Evolutionary conservation across 2,113 vertebrate genomes (phyloP), one percentile per base, ranked within the genome.

Genomic region (Rhombomys opimus): DNA sequence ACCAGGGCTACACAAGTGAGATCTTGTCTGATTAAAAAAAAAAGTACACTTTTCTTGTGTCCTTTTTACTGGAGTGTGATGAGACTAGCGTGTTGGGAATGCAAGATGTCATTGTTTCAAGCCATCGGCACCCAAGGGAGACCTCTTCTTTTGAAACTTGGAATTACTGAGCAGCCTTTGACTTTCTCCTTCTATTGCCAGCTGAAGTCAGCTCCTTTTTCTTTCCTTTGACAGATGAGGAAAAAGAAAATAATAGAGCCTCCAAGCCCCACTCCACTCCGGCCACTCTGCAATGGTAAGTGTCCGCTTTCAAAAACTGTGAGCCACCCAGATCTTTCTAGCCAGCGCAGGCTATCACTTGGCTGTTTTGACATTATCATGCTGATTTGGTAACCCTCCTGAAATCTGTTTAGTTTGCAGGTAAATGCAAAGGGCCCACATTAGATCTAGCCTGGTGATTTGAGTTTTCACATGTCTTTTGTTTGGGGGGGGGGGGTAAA

Each of bases 251-350:
- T 72, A 98, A 97, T 97, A 99, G 99, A 99, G 99, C 99, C 85
- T 99, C 99, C 0, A 99, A 99, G 98, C 99, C 99, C 5, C 99
- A 99, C 98, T 99, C 99, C 12, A 99, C 99, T 90, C 99, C 99
- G 76, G 99, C 99, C 46, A 99, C 99, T 86, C 98, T 99, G 95
- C 99, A 99, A 98, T 99, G 99, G 99, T 99, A 98, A 99, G 99
- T 98, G 72, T 88, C 52, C 27, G 17, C 95, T 93, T 25, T 1
- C 0, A 87, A 96, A 61, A 78, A 75, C 12, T 46, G 41, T 2
- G 57, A 4, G 7, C 18, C 1, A 2, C 52, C 23, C 68, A 0
- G 1, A 7, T n/a, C 72, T 65, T 46, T 50, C 65, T 27, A 6
- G n/a, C 5, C 0, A 8, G 38, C 17, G 30, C 5, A 27, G 20